Evolutionary conservation across 2,113 vertebrate genomes (phyloP).

Genomic region (Donacobius atricapilla): DNA sequence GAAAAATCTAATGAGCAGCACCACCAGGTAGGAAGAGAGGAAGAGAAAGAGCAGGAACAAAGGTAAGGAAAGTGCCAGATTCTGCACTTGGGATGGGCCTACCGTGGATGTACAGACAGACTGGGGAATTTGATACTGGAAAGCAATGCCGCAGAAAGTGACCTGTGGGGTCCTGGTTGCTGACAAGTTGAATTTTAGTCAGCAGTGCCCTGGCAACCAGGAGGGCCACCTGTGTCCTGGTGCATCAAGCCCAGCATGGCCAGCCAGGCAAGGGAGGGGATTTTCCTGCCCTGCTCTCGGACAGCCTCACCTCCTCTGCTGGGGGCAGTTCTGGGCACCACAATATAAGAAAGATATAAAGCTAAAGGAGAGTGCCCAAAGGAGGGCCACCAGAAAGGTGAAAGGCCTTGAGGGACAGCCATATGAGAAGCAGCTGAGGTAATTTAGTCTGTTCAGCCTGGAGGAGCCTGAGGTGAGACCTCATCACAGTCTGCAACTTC

Average conservation of each 20-base stretch:
- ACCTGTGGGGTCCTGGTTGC: rapidly evolving
- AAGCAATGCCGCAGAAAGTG: rapidly evolving
- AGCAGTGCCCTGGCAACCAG: neutral
- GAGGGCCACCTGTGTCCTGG: rapidly evolving
- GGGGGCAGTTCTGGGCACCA: neutral
- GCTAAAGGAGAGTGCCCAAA: neutral
- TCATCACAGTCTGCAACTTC: neutral
- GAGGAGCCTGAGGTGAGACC: neutral
- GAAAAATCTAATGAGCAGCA: neutral
- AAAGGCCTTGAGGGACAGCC: neutral
- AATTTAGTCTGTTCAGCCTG: neutral
- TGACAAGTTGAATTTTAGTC: neutral
- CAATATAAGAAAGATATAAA: neutral
- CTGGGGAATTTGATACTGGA: neutral
- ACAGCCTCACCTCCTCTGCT: rapidly evolving
- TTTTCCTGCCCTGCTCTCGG: neutral
- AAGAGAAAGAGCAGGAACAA: neutral
- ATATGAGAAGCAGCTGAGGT: rapidly evolving
- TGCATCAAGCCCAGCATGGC: rapidly evolving
- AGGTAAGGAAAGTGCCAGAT: neutral
- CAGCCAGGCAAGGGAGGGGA: rapidly evolving
- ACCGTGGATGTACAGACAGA: rapidly evolving
- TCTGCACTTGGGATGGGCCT: neutral
- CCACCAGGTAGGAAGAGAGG: neutral
- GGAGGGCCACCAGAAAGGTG: neutral